phyloP scores from a whole-genome alignment of 2,888 invertebrate species.

The Drosophila helvetica region DNA sequence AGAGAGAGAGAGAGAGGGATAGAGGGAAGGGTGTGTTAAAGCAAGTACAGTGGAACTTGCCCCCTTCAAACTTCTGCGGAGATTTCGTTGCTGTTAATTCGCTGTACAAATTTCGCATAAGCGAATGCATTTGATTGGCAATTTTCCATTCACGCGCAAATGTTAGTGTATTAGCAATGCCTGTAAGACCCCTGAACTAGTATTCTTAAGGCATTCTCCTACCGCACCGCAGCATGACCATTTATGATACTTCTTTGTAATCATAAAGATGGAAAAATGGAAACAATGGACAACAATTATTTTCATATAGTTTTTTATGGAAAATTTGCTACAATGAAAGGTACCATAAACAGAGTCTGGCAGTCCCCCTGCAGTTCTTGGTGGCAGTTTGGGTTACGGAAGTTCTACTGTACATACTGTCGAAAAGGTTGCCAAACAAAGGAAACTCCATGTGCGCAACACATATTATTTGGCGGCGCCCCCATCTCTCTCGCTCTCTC shows the following conservation, averaged over 20 bases:
- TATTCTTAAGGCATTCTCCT: no score
- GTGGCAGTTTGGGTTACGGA: neutral
- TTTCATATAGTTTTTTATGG: no score
- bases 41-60: neutral
- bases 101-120: no score
- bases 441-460: conserved; percentile 3
- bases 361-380: neutral
- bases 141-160: no score
- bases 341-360: neutral
- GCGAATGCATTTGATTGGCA: no score
- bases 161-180: no score
- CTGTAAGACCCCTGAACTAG: no score
- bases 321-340: neutral
- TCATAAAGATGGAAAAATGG: neutral
- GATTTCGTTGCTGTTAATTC: no score
- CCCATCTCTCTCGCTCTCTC: neutral
- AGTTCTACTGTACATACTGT: neutral
- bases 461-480: conserved; percentile 8
- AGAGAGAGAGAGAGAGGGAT: neutral
- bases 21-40: neutral
- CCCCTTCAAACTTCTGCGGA: no score
- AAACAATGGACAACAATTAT: neutral
- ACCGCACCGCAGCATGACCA: neutral
- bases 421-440: conserved; percentile 19
- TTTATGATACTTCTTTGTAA: neutral